Evolutionary conservation across 2,113 vertebrate genomes (phyloP), one percentile per base, ranked within the genome.

Genomic region (Pseudopodoces humilis): DNA sequence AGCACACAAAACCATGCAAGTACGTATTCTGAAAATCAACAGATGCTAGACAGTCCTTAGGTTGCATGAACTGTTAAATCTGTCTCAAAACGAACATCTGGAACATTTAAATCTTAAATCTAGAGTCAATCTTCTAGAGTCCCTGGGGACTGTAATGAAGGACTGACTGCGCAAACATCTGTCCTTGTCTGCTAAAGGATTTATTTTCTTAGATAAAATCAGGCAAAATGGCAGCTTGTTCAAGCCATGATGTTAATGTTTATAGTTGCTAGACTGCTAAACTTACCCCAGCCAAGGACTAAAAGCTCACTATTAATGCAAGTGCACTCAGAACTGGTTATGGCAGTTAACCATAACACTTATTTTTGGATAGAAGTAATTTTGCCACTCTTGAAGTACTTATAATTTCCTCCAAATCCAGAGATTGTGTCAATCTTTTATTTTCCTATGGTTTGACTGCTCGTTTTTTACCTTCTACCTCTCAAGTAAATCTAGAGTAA

Each of bases 81-180:
- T 81, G 46, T 69, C 50, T 85, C 50, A 67, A 80, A 90, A 92
- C 79, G n/a, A 97, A 89, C 92, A 97, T 93, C 81, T 97, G 81
- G 88, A 96, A 95, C 49, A 92, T 94, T 93, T 85, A 95, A 92
- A 90, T 94, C 91, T 87, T 92, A 95, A 92, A 94, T 96, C 83
- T 75, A 96, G 62, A 89, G 65, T 65, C 7, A 4, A 84, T 92
- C 67, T 88, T 82, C 70, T 86, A 80, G 84, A 90, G 55, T 90
- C 86, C 25, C 70, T 30, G 9, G 58, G 50, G 88, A 96, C 78
- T 94, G 28, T 64, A 82, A 78, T 0, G 10, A 97, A 96, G 79
- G 85, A 93, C 64, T 88, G 64, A 92, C 83, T 96, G 67, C 53
- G 94, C 25, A 90, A 97, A 97, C 92, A 96, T 95, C 91, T 97